Conservation (phyloP, 2,113 vertebrate genomes). For the Rhizomys pruinosus region DNA sequence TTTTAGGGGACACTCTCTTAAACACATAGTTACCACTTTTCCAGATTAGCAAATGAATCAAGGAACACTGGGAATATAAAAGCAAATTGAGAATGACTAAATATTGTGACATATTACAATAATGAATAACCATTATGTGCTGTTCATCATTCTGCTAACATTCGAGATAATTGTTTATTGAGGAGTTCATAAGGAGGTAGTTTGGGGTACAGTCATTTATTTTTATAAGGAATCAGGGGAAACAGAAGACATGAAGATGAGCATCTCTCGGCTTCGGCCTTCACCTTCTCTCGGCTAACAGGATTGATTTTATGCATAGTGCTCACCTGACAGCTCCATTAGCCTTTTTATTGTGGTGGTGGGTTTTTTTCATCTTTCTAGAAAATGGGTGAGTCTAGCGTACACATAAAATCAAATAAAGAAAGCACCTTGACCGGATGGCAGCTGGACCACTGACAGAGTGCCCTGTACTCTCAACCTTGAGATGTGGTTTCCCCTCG, state of each 20-base stretch:
- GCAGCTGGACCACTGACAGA: slow-evolving; percentile 32
- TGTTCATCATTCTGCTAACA: slow-evolving; percentile 36
- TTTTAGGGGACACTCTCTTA: not conserved
- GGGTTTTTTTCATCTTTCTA: slow-evolving; percentile 24
- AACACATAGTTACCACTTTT: not conserved
- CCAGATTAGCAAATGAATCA: not conserved
- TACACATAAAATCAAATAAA: slow-evolving; percentile 63
- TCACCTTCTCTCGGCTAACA: slow-evolving; percentile 51
- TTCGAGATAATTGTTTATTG: slow-evolving; percentile 36
- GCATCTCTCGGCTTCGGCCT: not conserved
- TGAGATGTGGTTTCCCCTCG: not conserved
- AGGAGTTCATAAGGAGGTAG: not conserved
- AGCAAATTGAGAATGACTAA: slow-evolving; percentile 34
- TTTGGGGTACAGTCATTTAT: not conserved
- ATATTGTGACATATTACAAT: slow-evolving; percentile 11
- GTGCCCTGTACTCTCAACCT: not conserved
- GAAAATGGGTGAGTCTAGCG: slow-evolving; percentile 41
- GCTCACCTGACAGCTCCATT: slow-evolving; percentile 64
- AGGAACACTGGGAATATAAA: not conserved
- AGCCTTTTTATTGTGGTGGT: not conserved
- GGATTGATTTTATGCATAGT: slow-evolving; percentile 60
- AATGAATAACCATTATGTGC: not conserved
- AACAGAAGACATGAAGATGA: slow-evolving; percentile 50
- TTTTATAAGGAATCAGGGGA: not conserved
- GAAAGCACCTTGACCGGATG: slow-evolving; percentile 33